Percentiles rank a stretch among this genome's conserved stretches.
These are phyloP conservation scores for Jaculus jaculus DNA, from an alignment of 2,113 vertebrate genomes.

Conservation along the genomic window DNA sequence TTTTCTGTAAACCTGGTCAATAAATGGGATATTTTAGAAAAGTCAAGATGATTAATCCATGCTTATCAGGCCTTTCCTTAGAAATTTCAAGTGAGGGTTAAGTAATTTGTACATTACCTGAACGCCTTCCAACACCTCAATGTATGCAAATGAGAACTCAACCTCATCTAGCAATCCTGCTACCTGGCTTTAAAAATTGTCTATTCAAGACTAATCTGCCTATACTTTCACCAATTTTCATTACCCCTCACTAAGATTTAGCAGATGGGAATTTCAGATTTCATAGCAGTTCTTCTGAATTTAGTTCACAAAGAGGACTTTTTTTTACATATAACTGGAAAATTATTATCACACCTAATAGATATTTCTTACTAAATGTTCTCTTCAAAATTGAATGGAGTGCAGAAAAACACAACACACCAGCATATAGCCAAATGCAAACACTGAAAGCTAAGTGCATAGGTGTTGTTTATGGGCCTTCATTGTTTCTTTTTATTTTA, in stretches of 20 bases:
- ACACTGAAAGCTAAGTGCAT: neutral
- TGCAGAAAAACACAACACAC: neutral
- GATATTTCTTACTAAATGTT: neutral
- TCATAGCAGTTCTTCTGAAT: neutral
- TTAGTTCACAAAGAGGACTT: neutral
- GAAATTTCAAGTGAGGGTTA: neutral
- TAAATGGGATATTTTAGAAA: neutral
- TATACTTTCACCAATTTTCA: neutral
- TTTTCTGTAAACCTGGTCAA: slow-evolving; percentile 41
- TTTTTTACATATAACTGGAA: neutral
- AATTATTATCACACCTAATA: neutral
- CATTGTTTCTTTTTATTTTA: no score
- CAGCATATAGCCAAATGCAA: neutral
- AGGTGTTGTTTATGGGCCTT: neutral
- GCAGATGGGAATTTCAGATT: neutral
- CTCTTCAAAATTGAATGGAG: slow-evolving; percentile 32
- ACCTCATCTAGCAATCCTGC: neutral
- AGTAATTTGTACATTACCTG: neutral
- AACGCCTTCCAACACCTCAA: neutral
- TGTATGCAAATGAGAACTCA: neutral
- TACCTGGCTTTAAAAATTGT: neutral
- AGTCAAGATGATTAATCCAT: slow-evolving; percentile 27
- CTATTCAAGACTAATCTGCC: neutral
- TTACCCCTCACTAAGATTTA: neutral
- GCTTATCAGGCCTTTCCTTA: neutral